Percentiles rank a stretch among this genome's conserved stretches.
phyloP scores from a whole-genome alignment of 2,797 vertebrate species.

The Trichosurus vulpecula region DNA sequence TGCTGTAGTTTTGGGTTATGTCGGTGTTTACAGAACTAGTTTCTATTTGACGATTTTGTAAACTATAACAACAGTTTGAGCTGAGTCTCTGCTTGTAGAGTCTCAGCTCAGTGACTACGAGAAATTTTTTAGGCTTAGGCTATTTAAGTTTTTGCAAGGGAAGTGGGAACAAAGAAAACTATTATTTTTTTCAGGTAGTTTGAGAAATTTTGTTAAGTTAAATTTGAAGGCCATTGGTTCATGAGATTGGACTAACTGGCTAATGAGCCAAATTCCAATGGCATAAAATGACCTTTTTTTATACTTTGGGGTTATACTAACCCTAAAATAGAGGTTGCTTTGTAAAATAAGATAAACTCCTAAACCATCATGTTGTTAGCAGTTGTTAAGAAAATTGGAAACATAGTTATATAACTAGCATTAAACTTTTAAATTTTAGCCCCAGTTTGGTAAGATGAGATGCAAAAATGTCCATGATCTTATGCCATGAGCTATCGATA shows the following conservation, averaged over 20 bases:
- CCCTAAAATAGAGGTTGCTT: constrained; percentile 19
- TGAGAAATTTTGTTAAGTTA: constrained; percentile 7
- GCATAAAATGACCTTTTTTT: neutral
- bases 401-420: neutral
- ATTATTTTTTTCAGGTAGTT: neutral
- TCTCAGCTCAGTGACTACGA: neutral
- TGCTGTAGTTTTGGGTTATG: neutral
- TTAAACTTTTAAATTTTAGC: neutral
- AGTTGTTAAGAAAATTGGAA: neutral
- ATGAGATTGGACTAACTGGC: neutral
- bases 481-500: neutral
- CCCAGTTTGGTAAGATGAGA: neutral
- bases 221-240: neutral
- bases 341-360: constrained; percentile 26
- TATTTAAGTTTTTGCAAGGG: neutral
- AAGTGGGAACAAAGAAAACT: neutral
- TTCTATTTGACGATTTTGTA: neutral
- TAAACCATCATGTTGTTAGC: neutral
- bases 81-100: neutral
- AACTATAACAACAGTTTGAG: constrained; percentile 37
- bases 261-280: neutral
- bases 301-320: neutral
- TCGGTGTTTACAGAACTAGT: neutral
- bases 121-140: neutral
- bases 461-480: neutral